Evolutionary conservation across 2,888 invertebrate genomes (phyloP).

Genomic region (Leuctra nigra): DNA sequence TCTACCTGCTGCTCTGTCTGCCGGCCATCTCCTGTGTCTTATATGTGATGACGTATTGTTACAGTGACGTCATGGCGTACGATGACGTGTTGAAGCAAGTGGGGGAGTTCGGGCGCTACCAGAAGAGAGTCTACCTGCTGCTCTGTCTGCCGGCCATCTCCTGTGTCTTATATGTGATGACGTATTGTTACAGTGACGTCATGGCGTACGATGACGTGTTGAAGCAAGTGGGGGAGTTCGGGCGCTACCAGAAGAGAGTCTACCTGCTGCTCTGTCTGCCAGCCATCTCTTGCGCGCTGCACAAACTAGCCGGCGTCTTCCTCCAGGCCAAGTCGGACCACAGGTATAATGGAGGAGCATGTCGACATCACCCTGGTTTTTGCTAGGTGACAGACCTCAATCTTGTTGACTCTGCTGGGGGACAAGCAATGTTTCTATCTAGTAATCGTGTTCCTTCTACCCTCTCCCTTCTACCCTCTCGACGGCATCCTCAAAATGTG

Average conservation of each 20-base stretch:
- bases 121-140: slow-evolving; percentile 58
- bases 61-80: slow-evolving; percentile 68
- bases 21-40: slow-evolving; percentile 66
- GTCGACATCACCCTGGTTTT: no score
- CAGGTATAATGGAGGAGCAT: no score
- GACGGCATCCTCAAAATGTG: no score
- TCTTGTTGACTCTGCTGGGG: no score
- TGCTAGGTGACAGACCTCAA: no score
- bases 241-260: slow-evolving; percentile 60
- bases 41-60: no score
- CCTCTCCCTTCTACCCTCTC: no score
- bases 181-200: no score
- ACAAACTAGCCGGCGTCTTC: slow-evolving; percentile 65
- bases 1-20: slow-evolving; percentile 60
- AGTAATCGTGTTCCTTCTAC: no score
- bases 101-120: slow-evolving; percentile 66
- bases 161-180: slow-evolving; percentile 69
- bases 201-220: slow-evolving; percentile 70
- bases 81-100: slow-evolving; percentile 60
- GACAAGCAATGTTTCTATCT: no score
- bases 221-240: slow-evolving; percentile 60
- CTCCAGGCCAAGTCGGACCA: slow-evolving; percentile 57
- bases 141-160: slow-evolving; percentile 63
- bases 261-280: slow-evolving; percentile 63
- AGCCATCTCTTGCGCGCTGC: slow-evolving; percentile 64